Base-by-base conservation (phyloP, 2,797 vertebrate species). In the Propithecus perrieri region DNA sequence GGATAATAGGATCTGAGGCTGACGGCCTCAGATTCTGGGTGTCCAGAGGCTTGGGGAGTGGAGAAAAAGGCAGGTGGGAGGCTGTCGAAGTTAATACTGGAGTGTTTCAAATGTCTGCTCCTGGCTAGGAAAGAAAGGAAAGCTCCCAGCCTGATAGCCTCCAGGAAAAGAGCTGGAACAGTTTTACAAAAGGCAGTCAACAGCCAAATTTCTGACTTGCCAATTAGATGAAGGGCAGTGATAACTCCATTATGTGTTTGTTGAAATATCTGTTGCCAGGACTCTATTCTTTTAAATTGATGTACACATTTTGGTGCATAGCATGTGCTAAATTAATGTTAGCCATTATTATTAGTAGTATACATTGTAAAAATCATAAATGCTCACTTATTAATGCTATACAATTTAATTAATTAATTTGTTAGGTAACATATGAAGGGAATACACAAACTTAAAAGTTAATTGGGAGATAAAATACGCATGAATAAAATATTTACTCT, bases 181-280 rank as follows among this genome's bases (percentile, higher is more conserved):
- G 38, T 46, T 92, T 38, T 81, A 71, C 41, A 74, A 89, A 75
- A 94, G 65, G 48, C 69, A 71, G 85, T 35, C 97, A 72, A 74
- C 89, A 76, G 89, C 63, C 75, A 93, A 59, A 88, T 91, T 89
- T 93, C 95, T 87, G 74, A 95, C 89, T 91, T 78, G 35, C 69
- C 94, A 93, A 83, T 98, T 96, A 94, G n/a, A 35, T 41, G 41
- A 59, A 79, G 93, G 76, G 61, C 93, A 93, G 57, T 83, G 86
- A 97, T 95, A 94, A 88, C 97, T 97, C 95, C 79, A 94, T 96
- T 81, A 50, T 5, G 20, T 67, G 22, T 22, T 83, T 50, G 12
- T 18, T 67, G 92, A 89, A 91, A 78, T 69, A 74, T 71, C n/a
- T 80, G 22, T 63, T 50, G 41, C 65, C 9, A 48, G 55, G 63